A percentile compares a stretch with the other conserved stretches of the same genome.
Conservation (phyloP, 2,113 vertebrate genomes). For the Fukomys damarensis region DNA sequence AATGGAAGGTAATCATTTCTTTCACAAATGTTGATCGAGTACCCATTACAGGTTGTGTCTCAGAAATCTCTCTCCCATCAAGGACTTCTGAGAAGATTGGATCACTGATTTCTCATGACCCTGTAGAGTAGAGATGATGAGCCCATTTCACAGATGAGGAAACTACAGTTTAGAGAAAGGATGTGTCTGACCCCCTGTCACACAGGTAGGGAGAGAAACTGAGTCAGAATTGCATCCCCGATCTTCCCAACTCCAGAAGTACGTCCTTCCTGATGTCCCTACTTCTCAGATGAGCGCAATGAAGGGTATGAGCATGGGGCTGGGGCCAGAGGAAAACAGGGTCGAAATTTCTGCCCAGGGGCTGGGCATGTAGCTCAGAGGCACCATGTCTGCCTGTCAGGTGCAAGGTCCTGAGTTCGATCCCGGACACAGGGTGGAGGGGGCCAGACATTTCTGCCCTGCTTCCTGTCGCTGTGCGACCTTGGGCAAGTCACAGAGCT, state of each 20-base stretch:
- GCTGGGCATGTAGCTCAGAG: too few relatives aligned
- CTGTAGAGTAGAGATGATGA: background rate
- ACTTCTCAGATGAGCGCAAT: background rate
- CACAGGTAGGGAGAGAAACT: background rate
- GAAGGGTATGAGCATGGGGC: background rate
- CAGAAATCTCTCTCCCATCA: background rate
- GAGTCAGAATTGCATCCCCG: background rate
- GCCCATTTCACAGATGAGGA: background rate
- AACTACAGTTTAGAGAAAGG: background rate
- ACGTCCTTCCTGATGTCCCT: background rate
- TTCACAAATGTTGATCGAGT: background rate
- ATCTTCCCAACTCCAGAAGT: background rate
- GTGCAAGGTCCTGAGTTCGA: too few relatives aligned
- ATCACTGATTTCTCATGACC: background rate
- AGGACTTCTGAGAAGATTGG: background rate
- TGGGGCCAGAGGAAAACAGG: background rate
- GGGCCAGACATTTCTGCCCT: too few relatives aligned
- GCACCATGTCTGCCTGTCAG: too few relatives aligned
- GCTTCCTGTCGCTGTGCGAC: background rate
- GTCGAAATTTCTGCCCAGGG: background rate
- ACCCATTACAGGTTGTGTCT: rapidly evolving
- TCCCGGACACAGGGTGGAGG: too few relatives aligned
- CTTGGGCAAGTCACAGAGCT: background rate
- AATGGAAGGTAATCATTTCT: background rate
- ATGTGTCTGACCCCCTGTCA: background rate